Conservation (phyloP, 2,888 invertebrate species). For the Epirrhoe alternata region DNA sequence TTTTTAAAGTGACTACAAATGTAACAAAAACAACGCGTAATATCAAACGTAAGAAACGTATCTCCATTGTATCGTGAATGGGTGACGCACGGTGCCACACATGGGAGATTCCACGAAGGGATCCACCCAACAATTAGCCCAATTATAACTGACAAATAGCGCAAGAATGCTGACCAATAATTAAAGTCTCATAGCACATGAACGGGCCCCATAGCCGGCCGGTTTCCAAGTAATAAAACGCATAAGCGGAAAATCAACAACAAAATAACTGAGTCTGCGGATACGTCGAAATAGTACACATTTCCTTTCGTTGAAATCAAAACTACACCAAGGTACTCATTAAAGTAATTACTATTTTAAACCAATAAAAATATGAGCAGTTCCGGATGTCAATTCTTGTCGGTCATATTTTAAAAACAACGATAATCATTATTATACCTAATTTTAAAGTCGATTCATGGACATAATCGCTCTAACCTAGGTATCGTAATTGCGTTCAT, state of each 20-base stretch:
- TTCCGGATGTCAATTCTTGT: constrained; percentile 74
- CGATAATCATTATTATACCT: constrained; percentile 79
- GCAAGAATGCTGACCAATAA: constrained; percentile 49
- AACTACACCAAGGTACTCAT: constrained; percentile 50
- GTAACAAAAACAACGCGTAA: constrained; percentile 42
- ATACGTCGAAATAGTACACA: constrained; percentile 54
- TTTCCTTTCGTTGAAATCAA: constrained; percentile 53
- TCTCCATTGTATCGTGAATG: constrained; percentile 42
- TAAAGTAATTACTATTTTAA: constrained; percentile 58
- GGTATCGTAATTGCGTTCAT: constrained; percentile 60
- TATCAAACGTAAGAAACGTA: constrained; percentile 39
- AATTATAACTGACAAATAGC: constrained; percentile 67
- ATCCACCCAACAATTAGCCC: constrained; percentile 71
- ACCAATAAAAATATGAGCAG: constrained; percentile 63
- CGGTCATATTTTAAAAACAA: constrained; percentile 75
- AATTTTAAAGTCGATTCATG: constrained; percentile 77
- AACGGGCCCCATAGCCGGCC: constrained; percentile 46
- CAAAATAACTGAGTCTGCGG: constrained; percentile 51
- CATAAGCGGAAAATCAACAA: constrained; percentile 48
- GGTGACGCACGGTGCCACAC: constrained; percentile 51
- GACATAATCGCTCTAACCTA: constrained; percentile 74
- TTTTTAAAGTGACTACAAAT: constrained; percentile 31
- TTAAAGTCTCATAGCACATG: constrained; percentile 51
- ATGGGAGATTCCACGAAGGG: constrained; percentile 66
- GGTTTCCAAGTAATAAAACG: constrained; percentile 49